Evolutionary conservation across 2,797 vertebrate genomes (phyloP).

Genomic region (Thalassophryne amazonica): DNA sequence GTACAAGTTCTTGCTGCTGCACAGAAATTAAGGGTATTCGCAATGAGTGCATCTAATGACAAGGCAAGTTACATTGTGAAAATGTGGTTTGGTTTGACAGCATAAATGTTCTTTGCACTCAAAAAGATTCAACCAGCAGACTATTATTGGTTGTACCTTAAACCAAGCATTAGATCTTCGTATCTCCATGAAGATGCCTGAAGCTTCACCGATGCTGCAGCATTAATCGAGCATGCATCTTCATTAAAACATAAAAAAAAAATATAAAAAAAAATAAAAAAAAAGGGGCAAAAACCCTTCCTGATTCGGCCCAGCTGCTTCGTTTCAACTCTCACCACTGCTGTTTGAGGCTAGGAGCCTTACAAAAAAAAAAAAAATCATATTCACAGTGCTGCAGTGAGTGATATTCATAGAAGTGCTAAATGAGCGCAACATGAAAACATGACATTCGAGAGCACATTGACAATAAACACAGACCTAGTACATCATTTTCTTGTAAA

Average conservation of each 20-base stretch:
- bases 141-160: slow-evolving; percentile 19
- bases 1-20: slow-evolving; percentile 59
- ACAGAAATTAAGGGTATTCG: slow-evolving; percentile 52
- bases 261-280: slow-evolving; percentile 37
- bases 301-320: slow-evolving; percentile 43
- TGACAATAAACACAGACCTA: slow-evolving; percentile 59
- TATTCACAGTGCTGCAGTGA: slow-evolving; percentile 45
- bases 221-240: slow-evolving; percentile 12
- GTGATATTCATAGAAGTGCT: slow-evolving; percentile 47
- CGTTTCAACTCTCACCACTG: slow-evolving; percentile 18
- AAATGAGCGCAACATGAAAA: slow-evolving; percentile 45
- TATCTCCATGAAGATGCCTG: slow-evolving; percentile 17
- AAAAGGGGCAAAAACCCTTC: slow-evolving; percentile 37
- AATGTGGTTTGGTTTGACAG: slow-evolving; percentile 68
- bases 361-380: slow-evolving; percentile 6
- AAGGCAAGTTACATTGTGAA: slow-evolving; percentile 56
- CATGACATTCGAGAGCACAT: slow-evolving; percentile 68
- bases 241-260: slow-evolving; percentile 35
- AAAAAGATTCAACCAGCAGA: slow-evolving; percentile 19
- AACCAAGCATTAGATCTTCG: slow-evolving; percentile 17
- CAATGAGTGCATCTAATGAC: slow-evolving; percentile 45
- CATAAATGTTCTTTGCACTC: slow-evolving; percentile 50
- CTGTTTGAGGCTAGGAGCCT: slow-evolving; percentile 18
- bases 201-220: slow-evolving; percentile 3
- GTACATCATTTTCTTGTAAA: slow-evolving; percentile 48